A percentile compares a stretch with the other conserved stretches of the same genome.
Conservation (phyloP, 1,140 invertebrate genomes). For the Ridgeia piscesae region DNA sequence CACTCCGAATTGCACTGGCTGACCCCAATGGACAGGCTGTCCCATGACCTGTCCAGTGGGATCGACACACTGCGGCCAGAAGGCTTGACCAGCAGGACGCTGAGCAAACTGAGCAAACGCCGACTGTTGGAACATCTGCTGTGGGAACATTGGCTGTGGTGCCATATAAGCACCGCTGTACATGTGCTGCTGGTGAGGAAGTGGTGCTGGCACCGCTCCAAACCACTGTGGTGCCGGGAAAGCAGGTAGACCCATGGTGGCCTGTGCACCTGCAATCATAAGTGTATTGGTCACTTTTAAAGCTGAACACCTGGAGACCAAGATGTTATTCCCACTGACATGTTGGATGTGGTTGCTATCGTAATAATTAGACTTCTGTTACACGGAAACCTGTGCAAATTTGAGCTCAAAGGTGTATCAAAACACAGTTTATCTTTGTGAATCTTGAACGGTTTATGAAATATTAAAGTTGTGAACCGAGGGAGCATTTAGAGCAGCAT, state of each 20-base stretch:
- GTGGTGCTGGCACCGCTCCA: neutral
- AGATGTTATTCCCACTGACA: too few relatives aligned
- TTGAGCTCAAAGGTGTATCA: too few relatives aligned
- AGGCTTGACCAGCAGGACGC: neutral
- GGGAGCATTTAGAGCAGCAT: too few relatives aligned
- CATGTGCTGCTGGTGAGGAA: neutral
- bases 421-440: too few relatives aligned
- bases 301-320: too few relatives aligned
- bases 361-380: too few relatives aligned
- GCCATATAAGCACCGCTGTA: neutral
- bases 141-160: neutral
- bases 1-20: neutral
- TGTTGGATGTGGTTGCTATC: too few relatives aligned
- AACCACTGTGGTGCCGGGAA: neutral
- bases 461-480: too few relatives aligned
- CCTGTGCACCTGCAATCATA: neutral
- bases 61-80: neutral
- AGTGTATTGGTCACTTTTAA: too few relatives aligned
- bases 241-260: neutral
- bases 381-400: too few relatives aligned
- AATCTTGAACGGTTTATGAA: too few relatives aligned
- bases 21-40: neutral
- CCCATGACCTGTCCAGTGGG: neutral
- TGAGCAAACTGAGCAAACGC: neutral
- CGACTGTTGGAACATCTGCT: neutral